A percentile compares a stretch with the other conserved stretches of the same genome.
phyloP scores from a whole-genome alignment of 1,140 invertebrate species.

The Hyles vespertilio region DNA sequence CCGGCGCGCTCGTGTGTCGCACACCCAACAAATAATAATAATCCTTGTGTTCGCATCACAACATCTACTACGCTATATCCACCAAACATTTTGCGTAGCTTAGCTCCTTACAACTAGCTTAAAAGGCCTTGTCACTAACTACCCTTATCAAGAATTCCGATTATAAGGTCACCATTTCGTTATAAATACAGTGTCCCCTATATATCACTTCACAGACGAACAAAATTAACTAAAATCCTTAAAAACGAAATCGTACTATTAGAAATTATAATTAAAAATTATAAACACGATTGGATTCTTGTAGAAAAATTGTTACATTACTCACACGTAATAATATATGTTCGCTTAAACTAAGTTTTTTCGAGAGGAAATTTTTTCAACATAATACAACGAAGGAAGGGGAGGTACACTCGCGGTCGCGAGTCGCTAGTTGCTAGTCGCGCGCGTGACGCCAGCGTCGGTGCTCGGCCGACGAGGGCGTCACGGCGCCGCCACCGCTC shows the following conservation, averaged over 20 bases:
- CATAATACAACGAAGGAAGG: constrained; percentile 7
- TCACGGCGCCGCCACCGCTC: background rate
- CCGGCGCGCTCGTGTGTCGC: background rate
- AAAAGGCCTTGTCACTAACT: constrained; percentile 71
- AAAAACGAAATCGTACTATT: constrained; percentile 42
- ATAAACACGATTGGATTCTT: constrained; percentile 46
- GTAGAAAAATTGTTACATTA: constrained; percentile 66
- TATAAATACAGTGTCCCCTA: constrained; percentile 56
- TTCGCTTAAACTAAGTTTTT: constrained; percentile 56
- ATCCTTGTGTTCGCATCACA: constrained; percentile 44
- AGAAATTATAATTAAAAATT: constrained; percentile 46
- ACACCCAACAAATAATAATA: constrained; percentile 3
- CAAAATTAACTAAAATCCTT: constrained; percentile 51
- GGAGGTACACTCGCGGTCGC: background rate
- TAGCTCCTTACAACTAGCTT: constrained; percentile 53
- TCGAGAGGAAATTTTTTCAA: constrained; percentile 52
- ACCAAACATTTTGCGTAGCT: constrained; percentile 52
- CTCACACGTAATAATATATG: constrained; percentile 46
- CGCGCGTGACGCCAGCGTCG: background rate
- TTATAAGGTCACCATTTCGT: constrained; percentile 67
- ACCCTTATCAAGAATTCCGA: constrained; percentile 69
- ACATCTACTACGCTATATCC: constrained; percentile 49
- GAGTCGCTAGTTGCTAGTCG: no score
- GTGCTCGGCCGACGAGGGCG: constrained; percentile 3
- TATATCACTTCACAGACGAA: constrained; percentile 58